Evolutionary conservation across 2,113 vertebrate species (phyloP), one percentile per base, ranked within the genome.

Genomic region (Phaethornis superciliosus): DNA sequence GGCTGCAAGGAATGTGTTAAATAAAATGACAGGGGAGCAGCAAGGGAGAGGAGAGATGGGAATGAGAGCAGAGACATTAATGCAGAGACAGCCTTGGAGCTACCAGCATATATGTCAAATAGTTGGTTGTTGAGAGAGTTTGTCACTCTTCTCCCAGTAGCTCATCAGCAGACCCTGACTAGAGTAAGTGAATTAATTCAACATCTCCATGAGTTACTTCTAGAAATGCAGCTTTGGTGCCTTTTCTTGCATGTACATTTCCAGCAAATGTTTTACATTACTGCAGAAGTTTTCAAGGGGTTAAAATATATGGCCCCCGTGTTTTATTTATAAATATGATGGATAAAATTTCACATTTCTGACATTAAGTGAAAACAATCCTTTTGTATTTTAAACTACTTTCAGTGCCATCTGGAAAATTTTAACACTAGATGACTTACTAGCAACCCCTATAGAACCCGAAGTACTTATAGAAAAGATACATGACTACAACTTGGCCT

Each of bases 61-160:
- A 95, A 91, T 23, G 84, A 93, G 81, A 88, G 81, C 75, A 35
- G 95, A 88, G 85, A 95, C 17, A 30, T 95, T 91, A 60, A 88
- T 82, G 82, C 82, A 88, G 91, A 93, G 71, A 83, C 22, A 80
- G 82, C 91, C 89, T 93, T 33, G 82, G 60, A 94, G 88, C 88
- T 90, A 85, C 85, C 42, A 85, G 40, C 79, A 71, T 60, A 65
- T 77, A 83, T 94, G 82, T 93, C 94, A 91, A 89, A 85, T 42
- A 88, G 87, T 64, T 78, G 89, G 71, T 22, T 80, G 79, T 89
- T 67, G 75, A 75, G 74, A 81, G 60, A 33, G 23, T 15, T 95
- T 91, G 87, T 70, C 56, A 63, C 70, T 85, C 37, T 70, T 85
- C 87, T 95, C 88, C 37, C 40, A 67, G 76, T 7, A 91, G 62